A percentile compares a stretch with the other conserved stretches of the same genome.
phyloP scores from a whole-genome alignment of 2,888 invertebrate genomes.

The Drosophila lacicola region DNA sequence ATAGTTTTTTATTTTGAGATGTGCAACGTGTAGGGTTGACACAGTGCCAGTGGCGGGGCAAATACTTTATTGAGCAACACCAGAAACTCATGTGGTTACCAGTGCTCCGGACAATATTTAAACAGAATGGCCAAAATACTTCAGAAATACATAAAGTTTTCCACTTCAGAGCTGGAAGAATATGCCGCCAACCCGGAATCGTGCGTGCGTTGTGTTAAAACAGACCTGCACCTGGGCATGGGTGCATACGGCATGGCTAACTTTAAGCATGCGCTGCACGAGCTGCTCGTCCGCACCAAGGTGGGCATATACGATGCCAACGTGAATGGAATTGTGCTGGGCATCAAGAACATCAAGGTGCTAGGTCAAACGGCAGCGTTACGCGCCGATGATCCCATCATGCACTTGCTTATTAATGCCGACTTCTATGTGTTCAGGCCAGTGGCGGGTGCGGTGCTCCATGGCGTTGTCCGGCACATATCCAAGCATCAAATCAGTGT shows the following conservation, averaged over 20 bases:
- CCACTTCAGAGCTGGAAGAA: constrained; percentile 85
- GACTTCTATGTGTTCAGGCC: constrained; percentile 89
- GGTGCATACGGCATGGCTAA: constrained; percentile 86
- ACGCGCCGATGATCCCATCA: constrained; percentile 86
- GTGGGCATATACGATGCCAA: constrained; percentile 86
- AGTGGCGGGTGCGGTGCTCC: constrained; percentile 86
- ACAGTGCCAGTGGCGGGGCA: neutral
- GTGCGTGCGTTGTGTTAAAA: constrained; percentile 85
- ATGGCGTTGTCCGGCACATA: constrained; percentile 87
- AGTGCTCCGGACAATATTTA: constrained; percentile 1
- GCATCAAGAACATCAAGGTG: constrained; percentile 87
- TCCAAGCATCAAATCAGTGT: constrained; percentile 87
- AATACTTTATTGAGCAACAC: constrained; percentile 25
- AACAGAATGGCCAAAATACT: constrained; percentile 80
- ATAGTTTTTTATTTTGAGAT: constrained; percentile 3
- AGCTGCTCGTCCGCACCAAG: constrained; percentile 84
- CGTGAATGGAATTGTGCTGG: constrained; percentile 87
- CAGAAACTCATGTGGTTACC: constrained; percentile 60
- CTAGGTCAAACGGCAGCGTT: constrained; percentile 85
- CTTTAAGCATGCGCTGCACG: constrained; percentile 85
- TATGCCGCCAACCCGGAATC: constrained; percentile 86
- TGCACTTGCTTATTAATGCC: constrained; percentile 87
- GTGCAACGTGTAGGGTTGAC: constrained; percentile 26
- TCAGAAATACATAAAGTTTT: constrained; percentile 84
- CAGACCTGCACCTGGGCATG: constrained; percentile 86